Evolutionary conservation across 2,797 vertebrate species (phyloP).

Genomic region (Melopsittacus undulatus): DNA sequence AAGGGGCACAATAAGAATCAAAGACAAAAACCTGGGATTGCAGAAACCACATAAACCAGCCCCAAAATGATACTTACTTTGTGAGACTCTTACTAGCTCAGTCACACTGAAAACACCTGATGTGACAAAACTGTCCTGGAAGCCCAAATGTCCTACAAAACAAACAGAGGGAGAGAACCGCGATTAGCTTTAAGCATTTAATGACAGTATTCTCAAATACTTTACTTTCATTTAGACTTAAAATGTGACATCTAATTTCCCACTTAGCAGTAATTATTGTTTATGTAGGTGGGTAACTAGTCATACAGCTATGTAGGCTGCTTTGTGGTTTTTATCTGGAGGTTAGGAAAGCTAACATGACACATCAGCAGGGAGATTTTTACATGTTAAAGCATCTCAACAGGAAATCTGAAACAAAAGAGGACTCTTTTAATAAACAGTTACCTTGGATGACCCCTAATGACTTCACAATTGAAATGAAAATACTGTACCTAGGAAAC

Average conservation of each 20-base stretch:
- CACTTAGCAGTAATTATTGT: conserved; percentile 66
- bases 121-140: conserved; percentile 98
- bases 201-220: conserved; percentile 68
- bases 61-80: conserved; percentile 87
- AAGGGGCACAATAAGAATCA: neutral
- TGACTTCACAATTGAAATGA: conserved; percentile 71
- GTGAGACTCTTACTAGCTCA: conserved; percentile 96
- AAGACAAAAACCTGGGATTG: neutral
- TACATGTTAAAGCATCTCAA: conserved; percentile 76
- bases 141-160: conserved; percentile 94
- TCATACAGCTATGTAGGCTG: conserved; percentile 64
- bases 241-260: conserved; percentile 69
- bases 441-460: conserved; percentile 78
- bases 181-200: conserved; percentile 68
- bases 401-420: conserved; percentile 82
- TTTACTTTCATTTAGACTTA: conserved; percentile 65
- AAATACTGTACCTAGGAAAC: conserved; percentile 71
- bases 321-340: conserved; percentile 73
- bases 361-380: conserved; percentile 74
- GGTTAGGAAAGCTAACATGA: conserved; percentile 72
- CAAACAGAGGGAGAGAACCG: conserved; percentile 70
- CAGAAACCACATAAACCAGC: conserved; percentile 1
- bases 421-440: conserved; percentile 72
- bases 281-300: conserved; percentile 71
- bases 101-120: conserved; percentile 98